Conservation (phyloP, 2,797 vertebrate genomes). For the Coluber constrictor region DNA sequence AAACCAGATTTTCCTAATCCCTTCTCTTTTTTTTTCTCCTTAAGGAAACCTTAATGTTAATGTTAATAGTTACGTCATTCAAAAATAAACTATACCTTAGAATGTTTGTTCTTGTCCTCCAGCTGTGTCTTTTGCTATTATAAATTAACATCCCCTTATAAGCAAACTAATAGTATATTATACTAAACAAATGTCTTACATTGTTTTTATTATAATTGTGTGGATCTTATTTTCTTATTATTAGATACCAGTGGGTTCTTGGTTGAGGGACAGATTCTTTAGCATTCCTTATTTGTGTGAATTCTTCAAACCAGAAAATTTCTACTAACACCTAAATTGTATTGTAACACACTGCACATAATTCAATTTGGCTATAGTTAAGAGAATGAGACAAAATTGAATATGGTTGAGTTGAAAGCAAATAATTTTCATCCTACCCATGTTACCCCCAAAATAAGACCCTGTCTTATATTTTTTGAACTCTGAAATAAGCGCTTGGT, state of each 20-base stretch:
- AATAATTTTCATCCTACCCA: background rate
- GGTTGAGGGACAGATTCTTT: background rate
- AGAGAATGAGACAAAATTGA: background rate
- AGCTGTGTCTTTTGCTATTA: background rate
- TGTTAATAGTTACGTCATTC: background rate
- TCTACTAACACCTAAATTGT: background rate
- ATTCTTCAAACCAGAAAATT: background rate
- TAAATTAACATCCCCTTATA: background rate
- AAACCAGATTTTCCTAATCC: background rate
- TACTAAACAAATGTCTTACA: background rate
- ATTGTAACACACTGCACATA: background rate
- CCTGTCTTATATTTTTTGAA: no score
- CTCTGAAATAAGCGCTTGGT: no score
- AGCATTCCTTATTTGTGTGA: background rate
- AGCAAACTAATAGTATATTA: background rate
- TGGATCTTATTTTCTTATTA: background rate
- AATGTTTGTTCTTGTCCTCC: background rate
- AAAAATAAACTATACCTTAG: background rate
- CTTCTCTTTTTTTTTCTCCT: background rate
- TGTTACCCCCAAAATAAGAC: no score
- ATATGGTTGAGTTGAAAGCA: background rate
- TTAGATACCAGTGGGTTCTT: background rate
- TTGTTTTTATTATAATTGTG: background rate
- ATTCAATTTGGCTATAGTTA: background rate
- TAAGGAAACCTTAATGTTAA: background rate